Evolutionary conservation across 2,113 vertebrate genomes (phyloP), one percentile per base, ranked within the genome.

Genomic region (Martes martes): DNA sequence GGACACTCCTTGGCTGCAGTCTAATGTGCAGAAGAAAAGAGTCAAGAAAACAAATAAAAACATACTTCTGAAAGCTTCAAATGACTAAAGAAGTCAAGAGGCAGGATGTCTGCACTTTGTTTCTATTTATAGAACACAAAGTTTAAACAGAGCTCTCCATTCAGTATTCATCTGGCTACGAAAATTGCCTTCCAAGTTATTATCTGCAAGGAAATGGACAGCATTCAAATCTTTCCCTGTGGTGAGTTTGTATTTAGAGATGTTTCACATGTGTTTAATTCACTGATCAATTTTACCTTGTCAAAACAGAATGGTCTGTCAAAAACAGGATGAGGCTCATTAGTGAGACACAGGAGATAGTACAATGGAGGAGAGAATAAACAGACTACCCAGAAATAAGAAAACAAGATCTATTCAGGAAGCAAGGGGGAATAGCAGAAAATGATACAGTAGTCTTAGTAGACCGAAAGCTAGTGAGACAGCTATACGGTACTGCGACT

Each of bases 301-400:
- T 96, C 97, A 83, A 95, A 96, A 96, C 95, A 97, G 97, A 91
- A 79, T 24, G 55, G 94, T 94, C 96, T 93, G 96, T 96, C 95
- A 95, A 89, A 98, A 97, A 97, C 98, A 98, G 98, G 98, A 97
- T 96, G 92, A 93, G 71, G 94, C 55, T 97, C 97, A 95, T 98
- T 97, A 97, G 95, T 67, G 89, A 93, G 94, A 71, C 50, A 42
- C 67, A 82, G 71, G 59, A 78, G 82, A 93, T 96, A 95, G 79
- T 36, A 96, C 92, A 96, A 83, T 83, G 63, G 94, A 86, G 47
- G 59, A 79, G 89, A 95, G 95, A 93, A 95, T 95, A 95, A 97
- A 95, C 97, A 95, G 95, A 96, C 86, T 93, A 63, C 86, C 63
- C 86, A 57, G 91, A 97, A 96, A 50, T 9, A 61, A 92, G 93